phyloP scores from a whole-genome alignment of 1,140 invertebrate species.

The Paralvinella palmiformis region DNA sequence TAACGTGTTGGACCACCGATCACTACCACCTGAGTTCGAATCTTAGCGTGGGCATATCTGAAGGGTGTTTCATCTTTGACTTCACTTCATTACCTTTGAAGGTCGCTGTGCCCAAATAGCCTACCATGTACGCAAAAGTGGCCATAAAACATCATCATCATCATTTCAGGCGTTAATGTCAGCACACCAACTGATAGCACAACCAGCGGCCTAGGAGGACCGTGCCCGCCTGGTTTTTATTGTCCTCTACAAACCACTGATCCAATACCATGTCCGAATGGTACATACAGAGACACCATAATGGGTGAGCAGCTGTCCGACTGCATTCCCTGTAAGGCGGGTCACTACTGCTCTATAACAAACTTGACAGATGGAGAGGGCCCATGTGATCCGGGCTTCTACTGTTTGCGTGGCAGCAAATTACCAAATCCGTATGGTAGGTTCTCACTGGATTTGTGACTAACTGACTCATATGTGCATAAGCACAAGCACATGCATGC shows the following conservation, averaged over 20 bases:
- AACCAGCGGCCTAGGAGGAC: slow-evolving; percentile 37
- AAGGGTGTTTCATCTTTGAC: no score
- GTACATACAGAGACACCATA: slow-evolving; percentile 35
- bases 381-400: slow-evolving; percentile 38
- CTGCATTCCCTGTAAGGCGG: slow-evolving; percentile 35
- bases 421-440: slow-evolving; percentile 34
- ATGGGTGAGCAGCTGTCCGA: slow-evolving; percentile 23
- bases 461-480: no score
- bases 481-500: no score
- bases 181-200: slow-evolving; percentile 34
- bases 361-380: slow-evolving; percentile 30
- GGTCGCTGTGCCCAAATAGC: no score
- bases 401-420: slow-evolving; percentile 35
- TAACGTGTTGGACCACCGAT: no score
- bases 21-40: no score
- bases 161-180: slow-evolving; percentile 37
- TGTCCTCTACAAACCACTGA: slow-evolving; percentile 36
- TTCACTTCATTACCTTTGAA: no score
- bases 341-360: slow-evolving; percentile 35
- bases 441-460: no score
- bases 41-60: no score
- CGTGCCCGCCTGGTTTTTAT: slow-evolving; percentile 40
- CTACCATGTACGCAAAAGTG: no score
- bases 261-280: slow-evolving; percentile 36
- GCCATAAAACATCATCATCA: no score